phyloP scores from a whole-genome alignment of 2,113 vertebrate species.

The Sarotherodon lohbergeri region DNA sequence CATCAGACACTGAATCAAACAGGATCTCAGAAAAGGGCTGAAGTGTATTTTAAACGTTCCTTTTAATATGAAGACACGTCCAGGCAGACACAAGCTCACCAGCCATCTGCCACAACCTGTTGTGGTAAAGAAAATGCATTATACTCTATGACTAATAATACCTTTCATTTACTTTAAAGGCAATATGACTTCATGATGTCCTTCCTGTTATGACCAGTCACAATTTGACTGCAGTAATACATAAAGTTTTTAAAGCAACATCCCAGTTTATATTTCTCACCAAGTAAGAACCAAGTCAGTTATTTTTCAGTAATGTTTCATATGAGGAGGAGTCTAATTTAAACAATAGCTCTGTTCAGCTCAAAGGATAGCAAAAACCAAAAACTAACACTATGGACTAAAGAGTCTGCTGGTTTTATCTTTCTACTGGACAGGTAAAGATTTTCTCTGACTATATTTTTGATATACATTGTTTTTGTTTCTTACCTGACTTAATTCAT shows the following conservation, averaged over 20 bases:
- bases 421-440: fast-evolving
- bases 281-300: background rate
- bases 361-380: background rate
- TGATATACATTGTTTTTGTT: background rate
- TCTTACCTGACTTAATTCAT: too few relatives aligned
- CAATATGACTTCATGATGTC: fast-evolving
- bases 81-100: background rate
- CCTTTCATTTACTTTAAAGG: background rate
- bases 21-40: too few relatives aligned
- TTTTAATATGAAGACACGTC: background rate
- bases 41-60: too few relatives aligned
- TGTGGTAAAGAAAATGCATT: background rate
- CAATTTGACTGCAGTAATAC: background rate
- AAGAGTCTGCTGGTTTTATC: fast-evolving
- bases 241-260: background rate
- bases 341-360: background rate
- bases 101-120: background rate
- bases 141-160: background rate
- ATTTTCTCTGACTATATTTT: background rate
- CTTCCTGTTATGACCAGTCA: background rate
- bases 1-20: too few relatives aligned
- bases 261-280: background rate
- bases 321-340: background rate
- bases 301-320: background rate
- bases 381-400: background rate